phyloP scores from a whole-genome alignment of 2,888 invertebrate genomes.

The Polydrusus cervinus region DNA sequence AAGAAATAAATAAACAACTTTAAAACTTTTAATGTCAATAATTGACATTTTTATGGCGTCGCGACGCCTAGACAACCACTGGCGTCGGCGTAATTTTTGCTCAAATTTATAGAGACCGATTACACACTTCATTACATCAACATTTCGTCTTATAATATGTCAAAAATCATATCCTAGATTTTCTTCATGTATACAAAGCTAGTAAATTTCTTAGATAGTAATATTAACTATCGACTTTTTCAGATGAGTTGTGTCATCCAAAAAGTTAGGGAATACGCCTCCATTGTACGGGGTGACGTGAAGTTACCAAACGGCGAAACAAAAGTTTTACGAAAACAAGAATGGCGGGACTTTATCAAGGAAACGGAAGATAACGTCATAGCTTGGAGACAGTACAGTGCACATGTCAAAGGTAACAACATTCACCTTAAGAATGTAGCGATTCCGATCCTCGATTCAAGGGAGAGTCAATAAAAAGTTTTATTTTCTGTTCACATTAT shows the following conservation, averaged over 20 bases:
- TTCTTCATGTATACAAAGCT: too few species aligned
- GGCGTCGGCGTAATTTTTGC: too few species aligned
- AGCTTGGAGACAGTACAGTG: conserved; percentile 66
- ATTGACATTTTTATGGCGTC: too few species aligned
- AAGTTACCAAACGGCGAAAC: conserved; percentile 58
- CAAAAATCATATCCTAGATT: too few species aligned
- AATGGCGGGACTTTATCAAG: conserved; percentile 64
- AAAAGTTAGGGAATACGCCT: conserved; percentile 64
- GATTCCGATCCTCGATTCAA: not conserved
- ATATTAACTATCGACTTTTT: not conserved
- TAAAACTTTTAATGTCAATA: too few species aligned
- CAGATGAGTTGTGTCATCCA: conserved; percentile 62
- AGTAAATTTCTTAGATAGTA: too few species aligned
- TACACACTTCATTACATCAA: too few species aligned
- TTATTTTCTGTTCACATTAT: not conserved
- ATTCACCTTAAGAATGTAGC: not conserved
- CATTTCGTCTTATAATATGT: too few species aligned
- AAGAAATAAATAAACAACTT: too few species aligned
- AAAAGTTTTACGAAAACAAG: conserved; percentile 61
- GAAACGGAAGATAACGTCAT: conserved; percentile 64
- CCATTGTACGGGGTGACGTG: conserved; percentile 64
- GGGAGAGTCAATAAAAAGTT: too few species aligned
- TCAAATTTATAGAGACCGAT: too few species aligned
- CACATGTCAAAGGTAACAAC: conserved; percentile 62
- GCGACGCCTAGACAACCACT: too few species aligned